phyloP scores from a whole-genome alignment of 2,797 vertebrate genomes.

The Mus minutoides region DNA sequence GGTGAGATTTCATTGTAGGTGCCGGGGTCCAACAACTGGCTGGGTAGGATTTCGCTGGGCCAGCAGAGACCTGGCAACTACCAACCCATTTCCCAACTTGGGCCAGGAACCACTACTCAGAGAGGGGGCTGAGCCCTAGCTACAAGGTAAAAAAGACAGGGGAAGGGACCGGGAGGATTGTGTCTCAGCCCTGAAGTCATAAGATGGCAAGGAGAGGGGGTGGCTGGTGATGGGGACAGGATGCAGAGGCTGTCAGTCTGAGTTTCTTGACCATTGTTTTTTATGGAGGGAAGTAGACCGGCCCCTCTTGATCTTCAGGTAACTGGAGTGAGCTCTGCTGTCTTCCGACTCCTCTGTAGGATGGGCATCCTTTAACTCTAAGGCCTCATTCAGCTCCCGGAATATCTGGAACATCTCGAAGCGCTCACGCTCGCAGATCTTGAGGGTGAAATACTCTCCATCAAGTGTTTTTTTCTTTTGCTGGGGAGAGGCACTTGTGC shows the following conservation, averaged over 20 bases:
- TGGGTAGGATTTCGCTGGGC: background rate
- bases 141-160: background rate
- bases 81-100: background rate
- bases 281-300: conserved; percentile 82
- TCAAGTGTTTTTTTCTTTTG: conserved; percentile 73
- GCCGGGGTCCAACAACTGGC: conserved; percentile 18
- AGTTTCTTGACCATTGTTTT: conserved; percentile 85
- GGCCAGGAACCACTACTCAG: background rate
- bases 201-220: conserved; percentile 26
- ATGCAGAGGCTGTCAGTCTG: conserved; percentile 80
- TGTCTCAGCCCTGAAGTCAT: background rate
- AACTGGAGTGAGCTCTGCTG: conserved; percentile 72
- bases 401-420: conserved; percentile 88
- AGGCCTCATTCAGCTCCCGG: conserved; percentile 86
- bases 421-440: conserved; percentile 85
- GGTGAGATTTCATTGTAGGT: background rate
- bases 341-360: conserved; percentile 57
- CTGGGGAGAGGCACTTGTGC: conserved; percentile 56
- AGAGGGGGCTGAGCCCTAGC: background rate
- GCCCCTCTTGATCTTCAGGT: conserved; percentile 76
- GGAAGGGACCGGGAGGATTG: background rate
- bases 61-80: conserved; percentile 5
- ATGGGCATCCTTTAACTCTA: conserved; percentile 85
- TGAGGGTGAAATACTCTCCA: conserved; percentile 77
- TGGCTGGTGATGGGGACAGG: background rate